Base-by-base conservation (phyloP, 2,888 invertebrate species). In the Choreutis nemorana region DNA sequence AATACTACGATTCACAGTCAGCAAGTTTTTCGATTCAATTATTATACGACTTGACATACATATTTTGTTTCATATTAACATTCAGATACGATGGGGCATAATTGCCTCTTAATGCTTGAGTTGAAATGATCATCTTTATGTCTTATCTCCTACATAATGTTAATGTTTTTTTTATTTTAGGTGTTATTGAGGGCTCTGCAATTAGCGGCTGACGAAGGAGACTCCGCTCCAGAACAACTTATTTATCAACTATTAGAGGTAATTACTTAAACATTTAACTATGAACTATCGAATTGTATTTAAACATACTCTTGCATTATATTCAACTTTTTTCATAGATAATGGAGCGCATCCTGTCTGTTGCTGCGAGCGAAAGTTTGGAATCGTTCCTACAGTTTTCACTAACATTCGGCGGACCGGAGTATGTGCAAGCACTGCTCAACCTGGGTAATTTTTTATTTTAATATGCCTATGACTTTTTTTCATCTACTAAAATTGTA, bases 261-360 rank as follows among this genome's bases (percentile, higher is more conserved):
- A 3, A 7, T 22, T 8, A 10, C 26, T 14, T 7, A 14, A 3
- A 4, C 26, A 3, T n/a, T 13, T 23, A n/a, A 22, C n/a, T 23
- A 23, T n/a, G 4, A 23, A 23, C 1, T 9, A 23, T n/a, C 5
- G 5, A 7, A 11, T 13, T 27, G 3, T 6, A n/a, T 6, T 9
- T 28, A 8, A 24, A 15, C 14, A 9, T 10, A 2, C 6, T 12
- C 33, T n/a, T 14, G 9, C 14, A 24, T 7, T 26, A 16, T 27
- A 9, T 32, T 33, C 28, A 26, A 16, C 33, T 34, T 32, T 35
- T 40, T 26, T 60, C 61, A 6, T 53, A 90, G 86, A 95, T 97
- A 32, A 93, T 97, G 92, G 97, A 97, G 67, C 91, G 91, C 1
- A 90, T 97, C 32, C 77, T 97, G 4, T 88, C 93, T 0, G 94